Base-by-base conservation (phyloP, 2,888 invertebrate genomes). In the Drosophila demipolita region DNA sequence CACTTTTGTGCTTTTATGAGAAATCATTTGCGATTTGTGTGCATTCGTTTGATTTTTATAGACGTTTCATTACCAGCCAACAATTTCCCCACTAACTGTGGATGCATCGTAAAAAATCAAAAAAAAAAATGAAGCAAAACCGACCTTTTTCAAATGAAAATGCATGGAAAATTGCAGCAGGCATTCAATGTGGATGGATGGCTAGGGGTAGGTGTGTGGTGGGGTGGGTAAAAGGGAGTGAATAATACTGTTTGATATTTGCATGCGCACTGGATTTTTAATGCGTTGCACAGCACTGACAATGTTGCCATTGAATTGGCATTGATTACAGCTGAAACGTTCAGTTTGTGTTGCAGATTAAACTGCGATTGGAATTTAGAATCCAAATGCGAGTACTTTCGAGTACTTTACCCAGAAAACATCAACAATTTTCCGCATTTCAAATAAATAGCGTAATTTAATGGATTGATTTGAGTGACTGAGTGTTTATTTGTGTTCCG, bases 1-100 rank as follows among this genome's bases (percentile, higher is more conserved):
- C 68, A 73, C 80, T 75, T 65, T 65, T 81, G 82, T 58, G 77
- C 88, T 87, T 88, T 83, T 85, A 88, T 88, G 87, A 81, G 86
- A 88, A 85, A 86, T 85, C 87, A 85, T 88, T 85, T 81, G 87
- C 83, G 89, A 85, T 85, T 85, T 88, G 87, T 85, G 88, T 83
- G 88, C 88, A 86, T 88, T 84, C 84, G 86, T 71, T 84, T 82
- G 88, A 83, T 83, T 88, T 85, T 85, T 85, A 85, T 88, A 80
- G 88, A 83, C 88, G 88, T 85, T 85, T 85, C 84, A 85, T 85
- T 86, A 86, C 83, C 88, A 76, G 82, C 83, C 77, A 75, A 80
- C 80, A 72, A 75, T 78, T 69, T 73, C 76, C 75, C 75, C 79
- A 71, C 52, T 66, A 76, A 65, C 72, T 55, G 63, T 67, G 75